Base-by-base conservation (phyloP, 2,888 invertebrate species). In the Trachelus tabidus region DNA sequence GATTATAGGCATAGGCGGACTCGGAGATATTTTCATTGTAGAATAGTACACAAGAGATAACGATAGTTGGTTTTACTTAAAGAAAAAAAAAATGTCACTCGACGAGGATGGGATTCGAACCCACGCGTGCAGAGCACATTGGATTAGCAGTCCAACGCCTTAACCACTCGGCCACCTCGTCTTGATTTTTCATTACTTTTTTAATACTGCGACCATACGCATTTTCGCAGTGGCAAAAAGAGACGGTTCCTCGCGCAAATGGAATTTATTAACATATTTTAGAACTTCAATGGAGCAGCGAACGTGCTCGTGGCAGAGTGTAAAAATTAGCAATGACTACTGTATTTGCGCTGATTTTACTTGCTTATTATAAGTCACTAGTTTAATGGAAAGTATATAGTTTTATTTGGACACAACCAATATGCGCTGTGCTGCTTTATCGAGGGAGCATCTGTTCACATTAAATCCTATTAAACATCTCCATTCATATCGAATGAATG, bases 61-160 rank as follows among this genome's bases (percentile, higher is more conserved):
- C 9, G 40, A 23, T 56, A 23, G 40, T 56, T 9, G 23, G 9
- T 56, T 56, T 56, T 56, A 23, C 23, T 56, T 15, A 1, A 40
- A 30, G 30, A 31, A 9, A 3, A 0, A 69, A 69, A 71, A 71
- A 69, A 30, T 33, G 9, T 30, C 9, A 71, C 23, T 71, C 91
- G 91, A 91, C 91, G 91, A 91, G 90, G 91, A 91, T 91, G 91
- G 91, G 91, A 91, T 91, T 91, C 91, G 91, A 91, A 91, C 91
- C 91, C 91, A 91, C 91, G 91, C 91, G 91, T 91, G 91, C 91
- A 91, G 91, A 91, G 91, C 91, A 91, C 91, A 91, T 91, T 91
- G 91, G 91, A 91, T 91, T 91, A 91, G 91, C 91, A 91, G 91
- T 79, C 56, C 69, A 81, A 80, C 80, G 81, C 81, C 80, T 81